phyloP scores from a whole-genome alignment of 2,888 invertebrate species.

The Drosophila hawaiiensis region DNA sequence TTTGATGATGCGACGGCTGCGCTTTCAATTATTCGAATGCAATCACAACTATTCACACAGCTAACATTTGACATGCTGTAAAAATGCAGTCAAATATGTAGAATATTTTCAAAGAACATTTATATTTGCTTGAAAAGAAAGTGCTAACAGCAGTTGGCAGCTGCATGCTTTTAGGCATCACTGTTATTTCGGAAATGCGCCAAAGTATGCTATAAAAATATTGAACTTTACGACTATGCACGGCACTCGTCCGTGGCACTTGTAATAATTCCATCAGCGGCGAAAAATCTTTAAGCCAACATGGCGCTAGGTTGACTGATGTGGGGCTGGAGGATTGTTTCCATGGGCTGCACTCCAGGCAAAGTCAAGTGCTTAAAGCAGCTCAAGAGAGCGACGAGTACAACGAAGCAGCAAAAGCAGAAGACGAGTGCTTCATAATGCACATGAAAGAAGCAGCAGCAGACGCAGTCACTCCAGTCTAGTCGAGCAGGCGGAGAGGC shows the following conservation, averaged over 20 bases:
- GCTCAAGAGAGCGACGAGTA: conserved; percentile 68
- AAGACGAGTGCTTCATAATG: conserved; percentile 74
- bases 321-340: conserved; percentile 18
- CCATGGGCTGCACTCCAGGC: conserved; percentile 64
- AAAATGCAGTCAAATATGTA: conserved; percentile 25
- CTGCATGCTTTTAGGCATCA: conserved; percentile 44
- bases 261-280: conserved; percentile 76
- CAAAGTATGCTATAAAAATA: conserved; percentile 72
- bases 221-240: conserved; percentile 76
- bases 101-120: neutral
- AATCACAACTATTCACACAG: conserved; percentile 10
- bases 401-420: conserved; percentile 37
- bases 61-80: neutral
- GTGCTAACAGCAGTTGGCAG: conserved; percentile 11
- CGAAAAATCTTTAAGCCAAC: conserved; percentile 75
- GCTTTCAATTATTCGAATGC: conserved; percentile 3
- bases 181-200: conserved; percentile 39
- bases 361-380: conserved; percentile 82
- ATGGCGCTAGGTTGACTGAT: conserved; percentile 33
- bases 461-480: conserved; percentile 53
- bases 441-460: conserved; percentile 75
- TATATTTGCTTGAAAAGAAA: conserved; percentile 11
- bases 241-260: conserved; percentile 51
- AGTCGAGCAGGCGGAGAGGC: conserved; percentile 1
- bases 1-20: neutral